Conservation (phyloP, 2,888 invertebrate species). For the Calephelis perditalis region DNA sequence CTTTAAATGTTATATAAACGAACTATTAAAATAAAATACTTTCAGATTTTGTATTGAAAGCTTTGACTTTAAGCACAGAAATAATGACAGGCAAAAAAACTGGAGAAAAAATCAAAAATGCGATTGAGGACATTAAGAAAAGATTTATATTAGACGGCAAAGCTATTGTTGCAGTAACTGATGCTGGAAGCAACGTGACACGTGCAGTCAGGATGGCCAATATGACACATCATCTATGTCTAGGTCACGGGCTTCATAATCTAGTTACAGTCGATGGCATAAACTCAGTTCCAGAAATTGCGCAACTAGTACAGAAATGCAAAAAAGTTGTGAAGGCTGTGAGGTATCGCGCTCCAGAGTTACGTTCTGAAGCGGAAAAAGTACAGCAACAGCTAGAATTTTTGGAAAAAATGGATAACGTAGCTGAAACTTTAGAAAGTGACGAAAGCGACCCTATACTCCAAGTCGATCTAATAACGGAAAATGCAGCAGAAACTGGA, state of each 20-base stretch:
- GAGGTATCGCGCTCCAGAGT: conserved; percentile 1
- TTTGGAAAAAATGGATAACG: conserved; percentile 1
- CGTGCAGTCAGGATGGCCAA: neutral
- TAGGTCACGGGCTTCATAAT: neutral
- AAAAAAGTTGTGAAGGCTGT: neutral
- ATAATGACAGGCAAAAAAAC: conserved; percentile 2
- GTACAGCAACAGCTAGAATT: neutral
- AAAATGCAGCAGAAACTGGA: neutral
- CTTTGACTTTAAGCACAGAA: conserved; percentile 6
- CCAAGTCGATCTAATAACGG: neutral
- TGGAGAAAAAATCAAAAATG: neutral
- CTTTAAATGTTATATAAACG: no score
- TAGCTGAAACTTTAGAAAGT: neutral
- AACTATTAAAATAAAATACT: neutral
- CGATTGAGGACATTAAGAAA: neutral
- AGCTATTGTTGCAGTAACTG: conserved; percentile 12
- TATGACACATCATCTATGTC: conserved; percentile 3
- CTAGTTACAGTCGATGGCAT: conserved; percentile 11
- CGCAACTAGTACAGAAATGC: no score
- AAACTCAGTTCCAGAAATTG: conserved; percentile 5
- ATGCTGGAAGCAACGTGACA: conserved; percentile 4
- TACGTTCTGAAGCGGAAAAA: neutral
- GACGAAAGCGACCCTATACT: neutral
- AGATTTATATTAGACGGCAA: conserved; percentile 1
- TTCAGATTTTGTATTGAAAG: conserved; percentile 2